Conservation (phyloP, 1,140 invertebrate species). For the Artemia franciscana region DNA sequence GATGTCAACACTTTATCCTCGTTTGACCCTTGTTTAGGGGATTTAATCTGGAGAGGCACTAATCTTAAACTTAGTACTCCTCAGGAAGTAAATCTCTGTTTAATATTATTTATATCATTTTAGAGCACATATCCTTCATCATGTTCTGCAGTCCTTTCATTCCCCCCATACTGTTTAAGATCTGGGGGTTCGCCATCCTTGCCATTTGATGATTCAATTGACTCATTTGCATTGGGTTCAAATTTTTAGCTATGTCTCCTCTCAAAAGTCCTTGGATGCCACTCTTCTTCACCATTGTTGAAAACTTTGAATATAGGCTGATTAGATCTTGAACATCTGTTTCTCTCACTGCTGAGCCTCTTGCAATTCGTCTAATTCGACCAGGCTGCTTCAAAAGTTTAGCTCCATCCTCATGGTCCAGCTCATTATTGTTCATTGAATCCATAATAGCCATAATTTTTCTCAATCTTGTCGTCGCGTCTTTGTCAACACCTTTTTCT, state of each 20-base stretch:
- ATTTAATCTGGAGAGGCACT: no score
- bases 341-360: conserved; percentile 81
- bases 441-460: conserved; percentile 99
- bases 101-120: no score
- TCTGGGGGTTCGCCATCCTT: conserved; percentile 97
- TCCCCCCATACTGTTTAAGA: conserved; percentile 86
- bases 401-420: conserved; percentile 88
- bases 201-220: conserved; percentile 99
- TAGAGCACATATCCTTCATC: no score
- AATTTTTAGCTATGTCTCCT: conserved; percentile 20
- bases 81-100: no score
- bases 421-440: conserved; percentile 95
- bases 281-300: conserved; percentile 96
- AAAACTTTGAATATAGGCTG: conserved; percentile 96
- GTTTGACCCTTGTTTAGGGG: no score
- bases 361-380: conserved; percentile 63
- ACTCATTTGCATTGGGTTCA: no score
- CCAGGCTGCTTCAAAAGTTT: conserved; percentile 80
- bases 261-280: conserved; percentile 98
- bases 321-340: conserved; percentile 94
- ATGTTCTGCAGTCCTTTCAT: no score
- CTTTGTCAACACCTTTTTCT: conserved; percentile 95
- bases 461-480: conserved; percentile 90
- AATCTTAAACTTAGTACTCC: no score
- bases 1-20: no score